Evolutionary conservation across 2,797 vertebrate species (phyloP).

Genomic region (Myripristis murdjan): DNA sequence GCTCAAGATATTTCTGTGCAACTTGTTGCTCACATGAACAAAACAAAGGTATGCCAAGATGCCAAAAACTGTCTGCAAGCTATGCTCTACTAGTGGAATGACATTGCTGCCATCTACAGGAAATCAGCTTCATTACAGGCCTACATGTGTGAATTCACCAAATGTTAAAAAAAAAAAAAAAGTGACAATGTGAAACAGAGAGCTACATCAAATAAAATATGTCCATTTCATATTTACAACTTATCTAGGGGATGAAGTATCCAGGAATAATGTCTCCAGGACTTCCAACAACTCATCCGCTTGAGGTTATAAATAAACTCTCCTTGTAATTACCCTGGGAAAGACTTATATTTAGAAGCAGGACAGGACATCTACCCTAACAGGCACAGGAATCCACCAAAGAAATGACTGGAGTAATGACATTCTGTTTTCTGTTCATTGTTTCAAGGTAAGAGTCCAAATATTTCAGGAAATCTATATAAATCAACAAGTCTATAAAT

Average conservation of each 20-base stretch:
- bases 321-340: neutral
- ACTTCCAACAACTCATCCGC: too few species aligned
- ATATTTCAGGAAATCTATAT: neutral
- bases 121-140: constrained; percentile 15
- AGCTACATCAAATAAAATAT: neutral
- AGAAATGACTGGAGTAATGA: neutral
- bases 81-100: constrained; percentile 15
- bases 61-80: neutral
- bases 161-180: constrained; percentile 28
- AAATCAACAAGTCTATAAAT: neutral
- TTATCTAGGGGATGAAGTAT: neutral
- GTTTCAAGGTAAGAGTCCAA: neutral
- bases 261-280: neutral
- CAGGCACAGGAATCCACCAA: neutral
- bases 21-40: constrained; percentile 28
- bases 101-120: constrained; percentile 79
- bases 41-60: constrained; percentile 40
- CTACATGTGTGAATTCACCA: neutral
- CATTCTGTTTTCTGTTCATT: neutral
- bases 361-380: constrained; percentile 1
- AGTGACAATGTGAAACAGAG: neutral
- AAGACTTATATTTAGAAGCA: constrained; percentile 1
- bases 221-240: neutral
- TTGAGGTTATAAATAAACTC: constrained; percentile 5
- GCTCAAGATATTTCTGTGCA: constrained; percentile 19